A percentile compares a stretch with the other conserved stretches of the same genome.
Conservation (phyloP, 2,888 invertebrate species). For the Pseudanteris insignis region DNA sequence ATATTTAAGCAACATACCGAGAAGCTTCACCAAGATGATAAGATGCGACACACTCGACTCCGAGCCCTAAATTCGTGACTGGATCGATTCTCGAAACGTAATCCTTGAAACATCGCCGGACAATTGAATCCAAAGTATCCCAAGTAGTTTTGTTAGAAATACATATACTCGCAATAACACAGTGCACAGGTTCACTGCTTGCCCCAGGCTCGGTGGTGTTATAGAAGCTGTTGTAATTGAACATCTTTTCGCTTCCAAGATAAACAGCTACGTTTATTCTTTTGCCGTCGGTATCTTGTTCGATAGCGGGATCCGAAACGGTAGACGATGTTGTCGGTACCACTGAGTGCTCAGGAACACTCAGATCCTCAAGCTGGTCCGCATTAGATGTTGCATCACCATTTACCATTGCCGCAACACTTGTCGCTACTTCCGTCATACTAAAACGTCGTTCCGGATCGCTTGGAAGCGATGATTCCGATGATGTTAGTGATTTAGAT, state of each 20-base stretch:
- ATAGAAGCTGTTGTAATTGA: constrained; percentile 70
- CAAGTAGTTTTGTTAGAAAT: constrained; percentile 94
- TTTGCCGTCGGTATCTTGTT: constrained; percentile 82
- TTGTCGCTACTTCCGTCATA: constrained; percentile 63
- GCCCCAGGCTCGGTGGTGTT: constrained; percentile 65
- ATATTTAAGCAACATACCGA: constrained; percentile 42
- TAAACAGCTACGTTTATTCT: constrained; percentile 88
- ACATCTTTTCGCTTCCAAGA: constrained; percentile 75
- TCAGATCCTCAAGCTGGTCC: constrained; percentile 59
- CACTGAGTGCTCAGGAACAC: constrained; percentile 55
- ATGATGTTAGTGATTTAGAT: constrained; percentile 69
- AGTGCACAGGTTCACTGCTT: constrained; percentile 61
- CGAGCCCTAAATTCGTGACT: constrained; percentile 69
- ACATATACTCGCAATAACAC: constrained; percentile 87
- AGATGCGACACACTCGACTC: constrained; percentile 86
- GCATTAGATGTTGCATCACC: constrained; percentile 53
- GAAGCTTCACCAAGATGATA: constrained; percentile 94
- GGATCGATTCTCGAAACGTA: constrained; percentile 93
- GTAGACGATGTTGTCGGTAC: constrained; percentile 50
- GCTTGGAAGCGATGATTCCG: constrained; percentile 68
- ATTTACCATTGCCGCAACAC: constrained; percentile 58
- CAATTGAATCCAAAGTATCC: constrained; percentile 92
- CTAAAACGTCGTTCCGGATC: constrained; percentile 67
- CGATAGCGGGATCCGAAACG: constrained; percentile 53
- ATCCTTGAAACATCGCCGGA: constrained; percentile 92